Evolutionary conservation across 2,888 invertebrate species (phyloP), one percentile per base, ranked within the genome.

Genomic region (Amblyteles armatorius): DNA sequence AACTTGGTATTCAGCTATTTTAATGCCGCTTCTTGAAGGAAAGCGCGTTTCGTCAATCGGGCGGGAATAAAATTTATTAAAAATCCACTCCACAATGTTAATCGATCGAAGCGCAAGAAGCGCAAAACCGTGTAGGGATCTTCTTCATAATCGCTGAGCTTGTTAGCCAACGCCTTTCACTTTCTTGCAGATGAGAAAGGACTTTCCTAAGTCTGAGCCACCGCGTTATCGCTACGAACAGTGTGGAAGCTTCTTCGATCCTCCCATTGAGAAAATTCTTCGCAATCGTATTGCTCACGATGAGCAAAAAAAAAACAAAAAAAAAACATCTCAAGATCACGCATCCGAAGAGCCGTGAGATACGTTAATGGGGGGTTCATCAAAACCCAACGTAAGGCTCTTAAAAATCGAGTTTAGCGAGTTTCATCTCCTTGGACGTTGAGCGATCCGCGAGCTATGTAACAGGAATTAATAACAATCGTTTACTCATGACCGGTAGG

Each of bases 81-180:
- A 26, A 22, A 9, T 4, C 33, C 40, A 73, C 68, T 69, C 48
- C 50, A 69, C 79, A 74, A 83, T 83, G 52, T 83, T 79, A 74
- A 83, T 83, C 79, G 83, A 83, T 74, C 69, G 33, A 68, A 78
- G 67, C 50, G 36, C 67, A 65, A 50, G 48, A 74, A 83, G 83
- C 71, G 74, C 74, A 79, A 79, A 83, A 63, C 29, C 83, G 52
- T 83, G 78, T 74, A 74, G 73, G 67, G 73, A 57, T 50, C 52
- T 44, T 83, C 83, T 71, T 79, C 50, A 44, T 55, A 55, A 22
- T 55, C 22, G 55, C n/a, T 4, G 26, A 52, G 36, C 11, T 44
- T 63, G 16, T n/a, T 52, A 73, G 44, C 22, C n/a, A 52, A 79
- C 60, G 63, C 79, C 83, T 83, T 79, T 83, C 83, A 83, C 83